Evolutionary conservation across 2,888 invertebrate genomes (phyloP).

Genomic region (Hesperia comma): DNA sequence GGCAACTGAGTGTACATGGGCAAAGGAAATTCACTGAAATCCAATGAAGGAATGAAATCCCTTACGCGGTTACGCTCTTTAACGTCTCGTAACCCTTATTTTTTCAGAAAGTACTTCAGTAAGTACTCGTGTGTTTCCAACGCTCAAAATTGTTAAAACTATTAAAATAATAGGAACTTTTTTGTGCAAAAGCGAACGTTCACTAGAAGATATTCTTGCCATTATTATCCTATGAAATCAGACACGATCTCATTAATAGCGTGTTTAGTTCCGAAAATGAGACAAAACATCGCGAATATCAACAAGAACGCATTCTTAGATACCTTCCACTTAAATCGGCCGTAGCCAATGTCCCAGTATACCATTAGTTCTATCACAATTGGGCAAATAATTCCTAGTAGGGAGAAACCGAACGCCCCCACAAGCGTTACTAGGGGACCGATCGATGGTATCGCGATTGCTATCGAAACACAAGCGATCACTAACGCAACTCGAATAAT

Average conservation of each 20-base stretch:
- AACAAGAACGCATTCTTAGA: constrained; percentile 85
- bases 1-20: too few species aligned
- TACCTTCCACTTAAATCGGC: constrained; percentile 86
- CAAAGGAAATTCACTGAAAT: too few species aligned
- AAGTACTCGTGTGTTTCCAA: too few species aligned
- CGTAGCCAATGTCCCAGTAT: constrained; percentile 86
- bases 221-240: not conserved
- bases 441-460: constrained; percentile 90
- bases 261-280: constrained; percentile 7
- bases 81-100: too few species aligned
- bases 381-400: constrained; percentile 91
- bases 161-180: constrained; percentile 5
- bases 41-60: too few species aligned
- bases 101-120: too few species aligned
- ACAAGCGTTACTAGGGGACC: constrained; percentile 92
- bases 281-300: not conserved
- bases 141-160: not conserved
- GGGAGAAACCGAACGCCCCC: constrained; percentile 92
- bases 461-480: constrained; percentile 85
- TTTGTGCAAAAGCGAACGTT: not conserved
- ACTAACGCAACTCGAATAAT: constrained; percentile 72
- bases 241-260: constrained; percentile 4
- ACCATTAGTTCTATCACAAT: constrained; percentile 86
- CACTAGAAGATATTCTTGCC: not conserved
- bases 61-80: too few species aligned